Percentiles rank a stretch among this genome's conserved stretches.
These are phyloP conservation scores for Paracanthobrama guichenoti DNA, from an alignment of 2,113 vertebrate species.

Conservation along the genomic window DNA sequence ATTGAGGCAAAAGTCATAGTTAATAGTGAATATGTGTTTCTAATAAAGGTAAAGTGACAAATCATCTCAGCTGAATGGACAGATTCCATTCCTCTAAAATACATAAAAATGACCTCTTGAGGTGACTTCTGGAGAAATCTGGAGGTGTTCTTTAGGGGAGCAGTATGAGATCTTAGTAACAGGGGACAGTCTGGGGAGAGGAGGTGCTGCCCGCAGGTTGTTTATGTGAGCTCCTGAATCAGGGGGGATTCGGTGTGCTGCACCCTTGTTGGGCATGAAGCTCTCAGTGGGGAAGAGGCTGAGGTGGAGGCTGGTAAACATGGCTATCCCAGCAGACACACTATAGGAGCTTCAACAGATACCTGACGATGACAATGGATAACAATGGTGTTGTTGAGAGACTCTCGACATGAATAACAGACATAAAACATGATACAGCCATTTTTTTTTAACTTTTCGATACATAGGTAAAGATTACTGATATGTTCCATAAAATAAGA, in stretches of 20 bases:
- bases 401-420: neutral
- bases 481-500: neutral
- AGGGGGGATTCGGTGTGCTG: slow-evolving; percentile 85
- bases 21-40: neutral
- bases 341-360: slow-evolving; percentile 69
- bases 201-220: slow-evolving; percentile 71
- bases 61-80: neutral
- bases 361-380: slow-evolving; percentile 19
- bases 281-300: slow-evolving; percentile 88
- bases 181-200: slow-evolving; percentile 53
- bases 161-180: slow-evolving; percentile 32
- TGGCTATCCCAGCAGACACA: slow-evolving; percentile 82
- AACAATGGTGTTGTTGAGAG: neutral
- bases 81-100: neutral
- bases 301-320: slow-evolving; percentile 94
- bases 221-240: slow-evolving; percentile 75
- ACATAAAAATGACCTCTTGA: neutral
- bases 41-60: neutral
- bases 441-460: too few relatives aligned
- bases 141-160: neutral
- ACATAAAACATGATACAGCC: slow-evolving; percentile 1
- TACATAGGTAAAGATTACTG: neutral
- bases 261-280: slow-evolving; percentile 85
- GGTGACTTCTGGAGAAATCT: slow-evolving; percentile 28
- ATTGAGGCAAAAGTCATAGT: too few relatives aligned